phyloP scores from a whole-genome alignment of 2,888 invertebrate genomes.

The Dascillus cervinus region DNA sequence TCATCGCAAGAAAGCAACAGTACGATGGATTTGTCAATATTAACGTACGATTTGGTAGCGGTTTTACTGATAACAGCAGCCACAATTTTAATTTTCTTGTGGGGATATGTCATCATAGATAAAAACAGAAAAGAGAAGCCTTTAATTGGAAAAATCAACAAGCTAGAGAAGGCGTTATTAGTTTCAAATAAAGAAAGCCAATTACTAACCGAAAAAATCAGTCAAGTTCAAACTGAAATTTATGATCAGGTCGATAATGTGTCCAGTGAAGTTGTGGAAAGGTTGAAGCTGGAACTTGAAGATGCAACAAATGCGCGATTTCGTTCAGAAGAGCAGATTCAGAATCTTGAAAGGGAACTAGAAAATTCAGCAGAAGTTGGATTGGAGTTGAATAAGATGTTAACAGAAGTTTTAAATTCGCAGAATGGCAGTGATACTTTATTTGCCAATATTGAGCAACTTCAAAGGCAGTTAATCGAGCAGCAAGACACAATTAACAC shows the following conservation, averaged over 20 bases:
- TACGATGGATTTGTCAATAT: constrained; percentile 3
- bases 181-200: constrained; percentile 57
- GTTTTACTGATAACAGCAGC: constrained; percentile 51
- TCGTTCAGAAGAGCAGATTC: constrained; percentile 59
- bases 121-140: constrained; percentile 63
- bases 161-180: constrained; percentile 54
- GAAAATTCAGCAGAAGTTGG: constrained; percentile 76
- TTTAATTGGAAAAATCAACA: constrained; percentile 60
- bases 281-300: constrained; percentile 58
- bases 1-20: neutral
- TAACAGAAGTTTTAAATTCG: constrained; percentile 57
- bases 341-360: constrained; percentile 62
- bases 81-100: constrained; percentile 63
- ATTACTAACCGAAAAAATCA: constrained; percentile 51
- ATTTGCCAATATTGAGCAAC: constrained; percentile 56
- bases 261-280: constrained; percentile 63
- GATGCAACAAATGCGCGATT: constrained; percentile 42
- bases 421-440: constrained; percentile 59
- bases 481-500: constrained; percentile 52
- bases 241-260: constrained; percentile 42
- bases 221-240: constrained; percentile 8
- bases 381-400: constrained; percentile 63
- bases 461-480: constrained; percentile 57
- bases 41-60: constrained; percentile 9
- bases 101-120: constrained; percentile 72